Percentiles rank a stretch among this genome's conserved stretches.
Evolutionary conservation across 1,140 invertebrate genomes (phyloP).

Genomic region (Drosophila lacteicornis): DNA sequence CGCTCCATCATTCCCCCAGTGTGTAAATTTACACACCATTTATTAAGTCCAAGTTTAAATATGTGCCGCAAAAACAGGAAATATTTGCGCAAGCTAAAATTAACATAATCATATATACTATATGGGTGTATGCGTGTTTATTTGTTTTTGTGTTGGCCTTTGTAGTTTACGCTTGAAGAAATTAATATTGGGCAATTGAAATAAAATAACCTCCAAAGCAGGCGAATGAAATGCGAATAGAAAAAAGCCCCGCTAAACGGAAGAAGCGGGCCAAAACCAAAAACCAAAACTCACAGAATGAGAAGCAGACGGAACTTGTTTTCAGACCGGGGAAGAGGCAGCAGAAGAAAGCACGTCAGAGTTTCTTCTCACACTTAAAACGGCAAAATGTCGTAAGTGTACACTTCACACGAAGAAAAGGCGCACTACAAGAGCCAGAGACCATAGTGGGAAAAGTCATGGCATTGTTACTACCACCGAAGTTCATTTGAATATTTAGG

Average conservation of each 20-base stretch:
- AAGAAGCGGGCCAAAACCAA: conserved; percentile 28
- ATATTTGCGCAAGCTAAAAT: conserved; percentile 52
- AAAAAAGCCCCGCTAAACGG: conserved; percentile 61
- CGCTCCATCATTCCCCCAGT: neutral
- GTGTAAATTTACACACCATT: conserved; percentile 15
- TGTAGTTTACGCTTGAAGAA: conserved; percentile 49
- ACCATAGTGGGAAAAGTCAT: conserved; percentile 11
- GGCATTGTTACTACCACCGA: conserved; percentile 8
- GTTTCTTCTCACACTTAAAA: conserved; percentile 73
- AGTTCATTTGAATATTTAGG: conserved; percentile 24
- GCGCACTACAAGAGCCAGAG: neutral
- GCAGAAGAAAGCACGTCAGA: conserved; percentile 20
- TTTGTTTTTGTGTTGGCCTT: neutral
- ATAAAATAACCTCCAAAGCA: conserved; percentile 62
- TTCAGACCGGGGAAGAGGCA: conserved; percentile 11
- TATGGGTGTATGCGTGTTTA: neutral
- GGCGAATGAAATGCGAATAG: conserved; percentile 11
- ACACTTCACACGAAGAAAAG: conserved; percentile 9
- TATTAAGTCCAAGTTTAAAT: conserved; percentile 18
- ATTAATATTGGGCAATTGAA: conserved; percentile 61
- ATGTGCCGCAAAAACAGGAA: conserved; percentile 41
- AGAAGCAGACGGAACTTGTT: conserved; percentile 62
- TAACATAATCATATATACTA: conserved; percentile 35
- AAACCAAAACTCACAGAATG: conserved; percentile 15
- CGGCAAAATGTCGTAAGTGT: conserved; percentile 53